These are phyloP conservation scores for Hemitrygon akajei DNA, from an alignment of 2,797 vertebrate species.

Conservation along the genomic window DNA sequence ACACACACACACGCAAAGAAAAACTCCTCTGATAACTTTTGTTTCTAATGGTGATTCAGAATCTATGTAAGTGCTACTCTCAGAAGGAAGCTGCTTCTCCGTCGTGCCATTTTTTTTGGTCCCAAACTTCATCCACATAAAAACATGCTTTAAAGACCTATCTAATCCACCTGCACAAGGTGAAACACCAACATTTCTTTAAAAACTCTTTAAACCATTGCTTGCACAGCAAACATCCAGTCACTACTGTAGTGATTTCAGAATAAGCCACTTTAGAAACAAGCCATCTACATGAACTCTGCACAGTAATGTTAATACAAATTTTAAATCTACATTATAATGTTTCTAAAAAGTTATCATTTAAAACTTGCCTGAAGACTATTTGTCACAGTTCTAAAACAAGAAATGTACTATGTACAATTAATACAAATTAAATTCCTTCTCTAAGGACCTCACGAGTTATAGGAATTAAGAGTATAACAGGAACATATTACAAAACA, in stretches of 20 bases:
- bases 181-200: slow-evolving; percentile 38
- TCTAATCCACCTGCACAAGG: slow-evolving; percentile 38
- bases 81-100: slow-evolving; percentile 34
- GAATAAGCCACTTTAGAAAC: slow-evolving; percentile 38
- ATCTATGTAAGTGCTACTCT: slow-evolving; percentile 38
- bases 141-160: slow-evolving; percentile 38
- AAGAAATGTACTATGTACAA: slow-evolving; percentile 36
- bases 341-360: slow-evolving; percentile 37
- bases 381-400: slow-evolving; percentile 38
- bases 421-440: slow-evolving; percentile 38
- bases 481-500: slow-evolving; percentile 38
- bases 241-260: slow-evolving; percentile 38
- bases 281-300: slow-evolving; percentile 37
- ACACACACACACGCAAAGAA: neutral
- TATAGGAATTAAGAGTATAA: slow-evolving; percentile 38
- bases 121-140: slow-evolving; percentile 36
- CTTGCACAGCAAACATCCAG: slow-evolving; percentile 36
- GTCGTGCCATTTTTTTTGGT: slow-evolving; percentile 36
- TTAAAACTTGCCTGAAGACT: slow-evolving; percentile 36
- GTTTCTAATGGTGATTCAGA: slow-evolving; percentile 38
- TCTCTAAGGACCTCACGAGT: slow-evolving; percentile 36
- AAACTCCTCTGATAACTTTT: neutral
- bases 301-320: slow-evolving; percentile 37
- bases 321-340: slow-evolving; percentile 36
- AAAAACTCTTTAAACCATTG: slow-evolving; percentile 38